Evolutionary conservation across 2,888 invertebrate species (phyloP), one percentile per base, ranked within the genome.

Genomic region (Lamproptera curius): DNA sequence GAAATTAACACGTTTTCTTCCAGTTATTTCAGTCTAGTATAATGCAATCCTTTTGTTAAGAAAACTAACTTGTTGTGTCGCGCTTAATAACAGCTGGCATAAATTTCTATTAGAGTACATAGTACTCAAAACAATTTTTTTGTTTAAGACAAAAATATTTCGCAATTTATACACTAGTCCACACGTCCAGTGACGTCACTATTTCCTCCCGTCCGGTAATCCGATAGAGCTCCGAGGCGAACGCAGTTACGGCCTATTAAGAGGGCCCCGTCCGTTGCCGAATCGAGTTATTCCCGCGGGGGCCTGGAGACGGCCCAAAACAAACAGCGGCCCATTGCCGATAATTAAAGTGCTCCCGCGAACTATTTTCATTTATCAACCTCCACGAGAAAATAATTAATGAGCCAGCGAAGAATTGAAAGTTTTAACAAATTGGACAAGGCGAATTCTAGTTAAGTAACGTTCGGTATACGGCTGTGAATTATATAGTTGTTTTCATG

Each of bases 171-270:
- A 28, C 28, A 28, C n/a, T 28, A 23, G 28, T 28, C 9, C 10
- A 28, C n/a, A 9, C 28, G 28, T 28, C 31, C 28, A 31, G 17
- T 40, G 20, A 40, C 40, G 43, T 49, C 40, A 49, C 38, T 42
- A 23, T 36, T 20, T 44, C 68, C 72, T 67, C 69, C 68, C 70
- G 66, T 67, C 72, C 64, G 66, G 77, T 84, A 84, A 86, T 77
- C 81, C 73, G 77, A 85, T 86, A 85, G 79, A 73, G 83, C 77
- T 82, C 78, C 83, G 81, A 83, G 78, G 76, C 69, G 76, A 82
- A 85, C 76, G 76, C 74, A 81, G 85, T 86, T 86, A 84, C 75
- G 71, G 80, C 75, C 85, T 86, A 85, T 85, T 87, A 87, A 85
- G 86, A 85, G 86, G 85, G 76, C 79, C 77, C 82, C 73, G 75